Conservation (phyloP, 2,113 vertebrate species). For the Zootoca vivipara region DNA sequence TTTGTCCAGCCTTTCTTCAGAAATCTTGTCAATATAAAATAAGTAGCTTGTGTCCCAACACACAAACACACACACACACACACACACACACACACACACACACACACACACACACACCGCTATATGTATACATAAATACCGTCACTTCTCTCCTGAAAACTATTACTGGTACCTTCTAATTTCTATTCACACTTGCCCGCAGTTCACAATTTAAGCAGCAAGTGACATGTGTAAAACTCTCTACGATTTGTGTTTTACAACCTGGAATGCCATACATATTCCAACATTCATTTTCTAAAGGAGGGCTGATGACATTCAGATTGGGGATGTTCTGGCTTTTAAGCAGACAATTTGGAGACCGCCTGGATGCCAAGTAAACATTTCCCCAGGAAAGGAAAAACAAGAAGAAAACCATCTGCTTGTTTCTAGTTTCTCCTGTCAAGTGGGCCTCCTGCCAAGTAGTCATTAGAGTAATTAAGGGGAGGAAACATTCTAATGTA, state of each 20-base stretch:
- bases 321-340: constrained; percentile 30
- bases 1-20: neutral
- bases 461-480: constrained; percentile 60
- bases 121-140: neutral
- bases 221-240: neutral
- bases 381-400: constrained; percentile 46
- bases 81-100: neutral
- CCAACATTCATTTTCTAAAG: constrained; percentile 23
- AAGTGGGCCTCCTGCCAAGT: constrained; percentile 54
- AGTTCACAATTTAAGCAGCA: neutral
- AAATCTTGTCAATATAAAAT: neutral
- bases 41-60: neutral
- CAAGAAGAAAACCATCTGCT: constrained; percentile 58
- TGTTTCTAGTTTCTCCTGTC: constrained; percentile 44
- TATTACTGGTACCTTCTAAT: neutral
- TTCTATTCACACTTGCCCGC: neutral
- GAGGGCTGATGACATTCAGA: constrained; percentile 38
- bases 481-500: constrained; percentile 29
- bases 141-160: neutral
- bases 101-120: neutral
- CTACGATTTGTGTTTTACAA: constrained; percentile 7
- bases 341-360: constrained; percentile 33
- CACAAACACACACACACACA: neutral
- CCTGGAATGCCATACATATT: constrained; percentile 17
- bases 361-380: constrained; percentile 51